phyloP scores from a whole-genome alignment of 2,113 vertebrate species.

The Platycercus adscitus region DNA sequence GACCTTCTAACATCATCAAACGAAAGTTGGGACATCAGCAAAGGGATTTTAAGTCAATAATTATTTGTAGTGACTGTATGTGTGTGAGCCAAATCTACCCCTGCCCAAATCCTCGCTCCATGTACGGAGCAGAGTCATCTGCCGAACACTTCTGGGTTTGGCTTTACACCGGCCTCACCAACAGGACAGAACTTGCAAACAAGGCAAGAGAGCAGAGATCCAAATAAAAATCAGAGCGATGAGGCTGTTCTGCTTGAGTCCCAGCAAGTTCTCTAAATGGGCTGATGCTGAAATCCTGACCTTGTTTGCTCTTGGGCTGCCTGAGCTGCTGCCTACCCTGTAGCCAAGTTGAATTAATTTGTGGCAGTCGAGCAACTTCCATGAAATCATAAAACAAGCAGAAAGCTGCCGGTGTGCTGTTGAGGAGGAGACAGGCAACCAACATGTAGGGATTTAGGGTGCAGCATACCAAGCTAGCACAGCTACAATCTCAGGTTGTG shows the following conservation, averaged over 20 bases:
- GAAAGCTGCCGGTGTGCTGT: background rate
- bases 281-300: constrained; percentile 50
- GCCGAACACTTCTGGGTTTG: background rate
- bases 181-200: constrained; percentile 46
- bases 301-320: constrained; percentile 40
- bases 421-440: constrained; percentile 26
- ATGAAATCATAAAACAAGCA: constrained; percentile 28
- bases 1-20: constrained; percentile 28
- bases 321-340: background rate
- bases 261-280: constrained; percentile 3
- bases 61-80: background rate
- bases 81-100: background rate
- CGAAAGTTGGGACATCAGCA: background rate
- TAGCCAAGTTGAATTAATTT: constrained; percentile 50
- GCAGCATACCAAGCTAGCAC: background rate
- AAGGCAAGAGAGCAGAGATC: constrained; percentile 14
- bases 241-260: constrained; percentile 12
- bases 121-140: background rate
- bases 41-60: constrained; percentile 36
- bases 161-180: background rate
- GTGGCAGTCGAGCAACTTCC: background rate
- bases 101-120: background rate
- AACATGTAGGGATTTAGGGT: background rate
- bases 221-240: background rate
- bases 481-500: background rate